Base-by-base conservation (phyloP, 92 coral and sea anemone species). In the Palythoa heliodiscus region DNA sequence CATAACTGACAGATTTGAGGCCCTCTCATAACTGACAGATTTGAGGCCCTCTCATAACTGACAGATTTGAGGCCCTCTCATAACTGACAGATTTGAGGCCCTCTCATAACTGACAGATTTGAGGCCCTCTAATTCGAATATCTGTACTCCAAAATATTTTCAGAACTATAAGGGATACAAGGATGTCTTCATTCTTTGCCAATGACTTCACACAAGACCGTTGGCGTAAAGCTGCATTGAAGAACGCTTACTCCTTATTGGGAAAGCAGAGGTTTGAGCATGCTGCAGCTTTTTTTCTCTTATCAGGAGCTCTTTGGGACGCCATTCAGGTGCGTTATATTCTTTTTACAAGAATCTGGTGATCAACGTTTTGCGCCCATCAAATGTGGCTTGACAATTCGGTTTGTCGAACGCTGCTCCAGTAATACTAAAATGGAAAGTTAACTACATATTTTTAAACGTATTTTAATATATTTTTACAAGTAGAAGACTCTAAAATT, bases 241-340 rank as follows among this genome's bases (percentile, higher is more conserved):
- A 97, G 91, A 97, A 97, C 77, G 99, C 99, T 11, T 97, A 97
- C 70, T 93, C 98, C 52, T 81, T 97, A 79, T 76, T 97, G 23
- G 98, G 99, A 39, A 97, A 93, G 79, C 99, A 97, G 91, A 92
- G 99, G 68, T 97, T 97, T 82, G 98, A 97, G 53, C 99, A 97
- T 53, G 99, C 99, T 35, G 99, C 96, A 12, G 99, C 99, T 2
- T 97, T 97, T 85, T 97, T 97, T 84, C 92, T 97, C 17, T 87
- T 97, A 25, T 98, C 99, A 35, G 99, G 96, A 16, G 90, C 99
- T 48, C 90, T 97, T 71, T 97, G 98, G 99, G 99, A 97, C 82
- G 98, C 99, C 4, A 89, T 97, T 24, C 99, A 93, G 98, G 98
- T 93, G 40, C 0, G 11, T 20, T 12, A 2, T 60, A 7, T 10